Base-by-base conservation (phyloP, 2,113 vertebrate genomes). In the Psettodes erumei region DNA sequence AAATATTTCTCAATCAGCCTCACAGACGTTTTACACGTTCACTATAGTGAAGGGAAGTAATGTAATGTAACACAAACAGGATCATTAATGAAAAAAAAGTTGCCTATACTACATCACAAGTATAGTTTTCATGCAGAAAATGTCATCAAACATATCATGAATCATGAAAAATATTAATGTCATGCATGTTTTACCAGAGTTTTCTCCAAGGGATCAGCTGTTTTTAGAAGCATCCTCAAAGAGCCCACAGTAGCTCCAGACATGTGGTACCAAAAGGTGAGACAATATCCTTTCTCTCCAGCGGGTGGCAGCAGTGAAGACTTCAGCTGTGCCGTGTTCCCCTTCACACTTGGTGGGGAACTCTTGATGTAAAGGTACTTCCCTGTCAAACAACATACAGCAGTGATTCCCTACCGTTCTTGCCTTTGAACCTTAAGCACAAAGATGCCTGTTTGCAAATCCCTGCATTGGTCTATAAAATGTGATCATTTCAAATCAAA, bases 211-310 rank as follows among this genome's bases (percentile, higher is more conserved):
- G 82, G 65, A 28, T 85, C 78, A 51, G 82, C 37, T 61, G 85
- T 84, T 55, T 90, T 88, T 8, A 93, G 70, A 76, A 89, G 51
- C 58, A 94, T 53, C 71, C 47, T 92, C 53, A 94, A 67, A 65
- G 88, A 88, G 38, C 93, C 93, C 28, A 92, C 88, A 15, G 90
- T 92, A 1, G 92, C 82, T 60, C 93, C 93, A 74, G 90, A 93
- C 93, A 95, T 94, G 84, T 95, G 93, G 73, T 92, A 93, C 90
- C 92, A 93, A 78, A 94, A 87, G 25, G 70, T 82, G 18, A 95
- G 71, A 60, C 93, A 95, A 86, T 94, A 93, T 38, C 94, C 94
- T 0, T 82, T 23, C 35, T 85, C 70, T 67, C 86, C 91, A 92
- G 89, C 86, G 83, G 92, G 86, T 8, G 90, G 91, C 55, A 94